Percentiles rank a stretch among this genome's conserved stretches.
Conservation (phyloP, 1,140 invertebrate genomes). For the Physella acuta region DNA sequence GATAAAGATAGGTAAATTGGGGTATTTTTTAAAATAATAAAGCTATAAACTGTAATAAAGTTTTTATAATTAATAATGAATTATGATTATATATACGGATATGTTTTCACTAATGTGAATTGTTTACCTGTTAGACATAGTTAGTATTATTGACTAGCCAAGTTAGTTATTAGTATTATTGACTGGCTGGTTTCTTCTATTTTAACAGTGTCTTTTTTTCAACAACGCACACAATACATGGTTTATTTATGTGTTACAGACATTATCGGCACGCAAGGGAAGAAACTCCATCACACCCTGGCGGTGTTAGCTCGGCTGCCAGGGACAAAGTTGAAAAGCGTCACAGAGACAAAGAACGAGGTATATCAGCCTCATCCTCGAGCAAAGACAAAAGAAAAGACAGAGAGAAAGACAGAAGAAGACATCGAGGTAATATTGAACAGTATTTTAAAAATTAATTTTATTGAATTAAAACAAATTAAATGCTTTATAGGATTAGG, state of each 20-base stretch:
- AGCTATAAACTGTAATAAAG: no score
- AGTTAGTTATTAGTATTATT: no score
- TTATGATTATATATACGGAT: no score
- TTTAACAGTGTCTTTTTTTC: not conserved
- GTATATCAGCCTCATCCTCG: conserved; percentile 62
- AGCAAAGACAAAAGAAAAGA: conserved; percentile 46
- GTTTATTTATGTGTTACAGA: conserved; percentile 55
- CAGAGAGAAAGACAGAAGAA: conserved; percentile 40
- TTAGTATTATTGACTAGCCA: not conserved
- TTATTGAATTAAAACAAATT: not conserved
- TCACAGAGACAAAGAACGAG: conserved; percentile 63
- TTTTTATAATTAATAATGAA: no score
- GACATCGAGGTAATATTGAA: conserved; percentile 34
- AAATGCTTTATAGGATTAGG: no score
- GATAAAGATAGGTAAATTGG: conserved; percentile 25
- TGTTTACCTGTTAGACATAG: no score
- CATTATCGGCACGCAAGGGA: conserved; percentile 76
- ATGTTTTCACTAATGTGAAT: no score
- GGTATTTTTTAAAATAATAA: no score
- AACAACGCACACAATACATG: no score
- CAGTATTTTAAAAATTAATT: conserved; percentile 36
- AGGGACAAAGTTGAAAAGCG: conserved; percentile 68
- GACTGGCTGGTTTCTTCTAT: no score
- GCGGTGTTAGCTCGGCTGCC: conserved; percentile 81
- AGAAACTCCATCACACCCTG: conserved; percentile 91